Evolutionary conservation across 2,888 invertebrate genomes (phyloP).

Genomic region (Zeuzera pyrina): DNA sequence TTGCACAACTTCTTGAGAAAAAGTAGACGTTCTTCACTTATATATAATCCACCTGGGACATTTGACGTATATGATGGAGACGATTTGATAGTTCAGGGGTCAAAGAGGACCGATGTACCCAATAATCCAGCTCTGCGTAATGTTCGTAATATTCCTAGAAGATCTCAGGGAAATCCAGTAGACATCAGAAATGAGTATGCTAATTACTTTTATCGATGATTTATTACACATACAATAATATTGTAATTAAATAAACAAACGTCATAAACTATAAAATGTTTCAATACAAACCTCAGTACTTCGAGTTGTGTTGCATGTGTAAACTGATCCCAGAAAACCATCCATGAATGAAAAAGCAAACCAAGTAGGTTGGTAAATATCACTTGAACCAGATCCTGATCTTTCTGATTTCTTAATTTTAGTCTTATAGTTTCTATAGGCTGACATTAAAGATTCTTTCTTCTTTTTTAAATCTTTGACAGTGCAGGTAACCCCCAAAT

Average conservation of each 20-base stretch:
- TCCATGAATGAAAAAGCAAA: conserved; percentile 4
- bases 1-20: conserved; percentile 11
- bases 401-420: conserved; percentile 4
- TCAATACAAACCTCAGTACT: background rate
- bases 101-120: conserved; percentile 7
- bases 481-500: conserved; percentile 7
- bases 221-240: too few relatives aligned
- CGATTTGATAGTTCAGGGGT: conserved; percentile 6
- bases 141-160: conserved; percentile 7
- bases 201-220: conserved; percentile 1
- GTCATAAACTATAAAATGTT: too few relatives aligned
- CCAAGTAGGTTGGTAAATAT: conserved; percentile 3
- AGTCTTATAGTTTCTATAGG: conserved; percentile 9
- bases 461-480: conserved; percentile 16
- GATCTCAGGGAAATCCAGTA: conserved; percentile 5
- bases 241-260: too few relatives aligned
- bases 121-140: conserved; percentile 7
- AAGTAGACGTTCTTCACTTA: conserved; percentile 8
- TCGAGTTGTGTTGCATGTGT: background rate
- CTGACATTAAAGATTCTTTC: conserved; percentile 15
- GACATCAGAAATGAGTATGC: conserved; percentile 6
- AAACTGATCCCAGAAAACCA: conserved; percentile 1
- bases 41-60: conserved; percentile 6
- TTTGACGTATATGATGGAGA: conserved; percentile 4
- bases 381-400: conserved; percentile 3